A percentile compares a stretch with the other conserved stretches of the same genome.
Evolutionary conservation across 2,797 vertebrate genomes (phyloP).

Genomic region (Onychomys arenicola): DNA sequence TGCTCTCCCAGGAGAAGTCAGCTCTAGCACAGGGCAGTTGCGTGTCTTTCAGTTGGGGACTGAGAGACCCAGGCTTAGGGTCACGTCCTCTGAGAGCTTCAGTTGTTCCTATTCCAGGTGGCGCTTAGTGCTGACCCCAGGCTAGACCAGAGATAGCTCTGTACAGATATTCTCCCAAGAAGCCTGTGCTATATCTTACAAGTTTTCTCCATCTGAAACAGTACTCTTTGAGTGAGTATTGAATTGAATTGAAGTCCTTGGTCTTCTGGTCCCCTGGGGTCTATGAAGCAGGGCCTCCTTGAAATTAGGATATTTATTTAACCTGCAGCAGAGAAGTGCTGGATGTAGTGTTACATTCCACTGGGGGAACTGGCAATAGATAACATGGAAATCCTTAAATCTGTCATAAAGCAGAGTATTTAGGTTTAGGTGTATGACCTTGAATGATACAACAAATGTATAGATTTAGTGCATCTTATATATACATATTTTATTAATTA

Average conservation of each 20-base stretch:
- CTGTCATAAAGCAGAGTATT: not conserved
- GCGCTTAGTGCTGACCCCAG: not conserved
- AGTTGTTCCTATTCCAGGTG: not conserved
- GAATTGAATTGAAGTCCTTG: slow-evolving; percentile 35
- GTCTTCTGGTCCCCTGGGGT: not conserved
- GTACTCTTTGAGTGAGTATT: not conserved
- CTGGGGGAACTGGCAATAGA: not conserved
- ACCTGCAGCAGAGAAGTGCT: not conserved
- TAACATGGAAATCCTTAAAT: not conserved
- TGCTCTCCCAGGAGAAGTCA: not conserved
- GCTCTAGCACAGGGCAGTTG: not conserved
- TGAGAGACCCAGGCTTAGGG: slow-evolving; percentile 32
- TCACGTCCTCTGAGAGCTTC: slow-evolving; percentile 4
- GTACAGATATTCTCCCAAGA: not conserved
- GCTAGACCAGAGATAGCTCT: not conserved
- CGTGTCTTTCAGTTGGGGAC: not conserved
- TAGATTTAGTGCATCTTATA: not conserved
- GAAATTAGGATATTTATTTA: slow-evolving; percentile 19
- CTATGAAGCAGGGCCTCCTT: slow-evolving; percentile 5
- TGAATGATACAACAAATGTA: not conserved
- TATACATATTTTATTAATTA: not conserved
- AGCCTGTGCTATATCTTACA: not conserved
- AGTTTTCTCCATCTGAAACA: not conserved
- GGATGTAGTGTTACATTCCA: not conserved
- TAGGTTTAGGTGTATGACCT: slow-evolving; percentile 42